Evolutionary conservation across 2,888 invertebrate species (phyloP).

Genomic region (Heliconius aoede): DNA sequence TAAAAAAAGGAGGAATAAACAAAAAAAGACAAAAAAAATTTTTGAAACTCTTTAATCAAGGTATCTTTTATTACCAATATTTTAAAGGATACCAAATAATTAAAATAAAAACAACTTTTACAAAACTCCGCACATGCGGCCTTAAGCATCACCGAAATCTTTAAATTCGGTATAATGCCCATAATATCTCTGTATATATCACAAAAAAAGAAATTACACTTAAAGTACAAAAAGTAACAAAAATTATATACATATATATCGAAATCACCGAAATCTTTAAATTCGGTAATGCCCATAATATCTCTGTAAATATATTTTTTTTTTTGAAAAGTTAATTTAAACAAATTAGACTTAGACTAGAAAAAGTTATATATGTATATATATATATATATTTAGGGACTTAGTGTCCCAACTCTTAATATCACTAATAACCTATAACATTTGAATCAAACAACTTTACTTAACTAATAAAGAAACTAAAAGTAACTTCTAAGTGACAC

Average conservation of each 20-base stretch:
- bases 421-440: not conserved
- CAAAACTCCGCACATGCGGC: not conserved
- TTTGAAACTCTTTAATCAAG: no score
- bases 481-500: not conserved
- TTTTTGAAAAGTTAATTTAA: not conserved
- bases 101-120: not conserved
- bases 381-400: not conserved
- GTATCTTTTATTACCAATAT: no score
- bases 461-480: constrained; percentile 8
- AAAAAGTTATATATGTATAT: not conserved
- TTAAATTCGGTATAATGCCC: not conserved
- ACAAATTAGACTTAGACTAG: not conserved
- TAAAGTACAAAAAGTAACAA: no score
- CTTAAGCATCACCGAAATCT: not conserved
- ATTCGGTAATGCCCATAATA: not conserved
- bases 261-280: no score
- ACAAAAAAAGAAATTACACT: no score
- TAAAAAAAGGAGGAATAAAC: constrained; percentile 1
- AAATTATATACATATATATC: not conserved
- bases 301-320: no score
- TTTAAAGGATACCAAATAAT: not conserved
- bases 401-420: not conserved
- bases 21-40: no score
- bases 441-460: not conserved
- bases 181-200: not conserved